Conservation (phyloP, 2,113 vertebrate genomes). For the Triplophysa rosa region DNA sequence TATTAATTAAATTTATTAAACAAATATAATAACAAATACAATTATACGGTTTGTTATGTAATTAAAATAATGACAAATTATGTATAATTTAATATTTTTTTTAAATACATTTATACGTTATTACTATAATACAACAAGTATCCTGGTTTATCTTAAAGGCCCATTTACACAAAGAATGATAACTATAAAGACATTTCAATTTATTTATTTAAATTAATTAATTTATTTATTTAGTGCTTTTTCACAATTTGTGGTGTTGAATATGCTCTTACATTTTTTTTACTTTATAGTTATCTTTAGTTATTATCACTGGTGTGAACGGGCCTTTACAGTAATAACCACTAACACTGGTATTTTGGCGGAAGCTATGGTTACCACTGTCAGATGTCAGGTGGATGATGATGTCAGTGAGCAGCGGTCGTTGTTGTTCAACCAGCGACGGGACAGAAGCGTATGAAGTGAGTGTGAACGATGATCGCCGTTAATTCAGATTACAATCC, state of each 20-base stretch:
- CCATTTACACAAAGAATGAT: background rate
- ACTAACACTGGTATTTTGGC: background rate
- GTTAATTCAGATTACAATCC: slow-evolving; percentile 32
- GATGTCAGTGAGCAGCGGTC: background rate
- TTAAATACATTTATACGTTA: background rate
- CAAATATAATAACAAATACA: no score
- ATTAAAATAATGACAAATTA: no score
- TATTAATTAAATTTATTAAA: no score
- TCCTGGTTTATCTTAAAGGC: no score
- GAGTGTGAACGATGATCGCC: slow-evolving; percentile 24
- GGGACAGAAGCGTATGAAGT: background rate
- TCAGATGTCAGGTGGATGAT: background rate
- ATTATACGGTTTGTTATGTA: no score
- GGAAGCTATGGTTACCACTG: background rate
- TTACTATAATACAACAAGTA: background rate
- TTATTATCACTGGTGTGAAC: no score
- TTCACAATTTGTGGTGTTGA: no score
- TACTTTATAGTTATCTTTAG: no score
- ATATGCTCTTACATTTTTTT: no score
- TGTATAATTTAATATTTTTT: background rate
- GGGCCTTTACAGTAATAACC: background rate
- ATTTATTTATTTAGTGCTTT: no score
- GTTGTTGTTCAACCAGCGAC: background rate
- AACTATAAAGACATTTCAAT: background rate
- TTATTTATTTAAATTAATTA: no score